Evolutionary conservation across 2,888 invertebrate genomes (phyloP), one percentile per base, ranked within the genome.

Genomic region (Lasioglossum marginatum): DNA sequence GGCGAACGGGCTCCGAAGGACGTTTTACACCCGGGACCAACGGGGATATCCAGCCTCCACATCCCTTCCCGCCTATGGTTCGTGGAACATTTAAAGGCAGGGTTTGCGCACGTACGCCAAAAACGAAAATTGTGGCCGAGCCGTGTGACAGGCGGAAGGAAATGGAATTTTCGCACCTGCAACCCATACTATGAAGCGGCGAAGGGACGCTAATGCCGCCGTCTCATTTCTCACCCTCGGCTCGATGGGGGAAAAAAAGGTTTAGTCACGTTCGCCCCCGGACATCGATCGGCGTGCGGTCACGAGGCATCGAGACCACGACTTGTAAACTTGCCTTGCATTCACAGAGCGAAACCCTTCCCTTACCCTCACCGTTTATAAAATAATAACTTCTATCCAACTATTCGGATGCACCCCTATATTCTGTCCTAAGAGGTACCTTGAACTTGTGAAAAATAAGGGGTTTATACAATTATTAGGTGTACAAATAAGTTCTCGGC

Each of bases 161-260:
- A 93, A 93, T 93, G 92, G 93, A 93, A 92, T 93, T 93, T 93
- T 92, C 91, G 89, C 93, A 93, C 92, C 92, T 93, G 92, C 90
- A 91, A 85, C 90, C 90, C 88, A 78, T 82, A 87, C 80, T 72
- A 70, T 37, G 72, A 43, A 63, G 63, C 73, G 70, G 37, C 74
- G 77, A 68, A 66, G 88, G 82, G 79, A 79, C 87, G 88, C 86
- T 92, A 92, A 88, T 80, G 84, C 86, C 86, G 68, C 79, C 87
- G 82, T 88, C 87, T 85, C 88, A 88, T 90, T 91, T 90, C 89
- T 91, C 88, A 89, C 89, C 68, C 85, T 87, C 34, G 43, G 72
- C 43, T 31, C 68, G 68, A 68, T 37, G 63, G 43, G 8, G n/a
- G 23, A 66, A 89, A 85, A 82, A 91, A 91, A 92, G 91, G 91